Evolutionary conservation across 2,113 vertebrate species (phyloP), one percentile per base, ranked within the genome.

Genomic region (Lynx canadensis): DNA sequence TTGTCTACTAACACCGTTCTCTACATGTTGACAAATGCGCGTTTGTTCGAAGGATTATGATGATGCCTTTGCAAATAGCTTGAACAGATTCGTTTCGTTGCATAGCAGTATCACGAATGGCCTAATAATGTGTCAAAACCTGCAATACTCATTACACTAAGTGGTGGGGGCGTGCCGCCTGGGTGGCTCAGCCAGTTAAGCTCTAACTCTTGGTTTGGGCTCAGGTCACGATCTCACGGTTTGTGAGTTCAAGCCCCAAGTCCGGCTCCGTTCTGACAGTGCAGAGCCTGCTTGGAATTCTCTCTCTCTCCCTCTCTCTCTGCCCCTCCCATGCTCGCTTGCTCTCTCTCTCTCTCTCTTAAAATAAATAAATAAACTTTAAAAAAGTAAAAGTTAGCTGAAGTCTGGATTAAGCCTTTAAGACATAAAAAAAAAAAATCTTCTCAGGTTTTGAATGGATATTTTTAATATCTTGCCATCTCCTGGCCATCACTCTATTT

Each of bases 21-120:
- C 4, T 96, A 48, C 82, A 87, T 91, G 95, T 98, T 94, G 93
- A 96, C 93, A 98, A 98, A 98, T 94, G 96, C 50, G 41, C 90
- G 83, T 97, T 97, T 95, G 55, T 94, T 98, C 69, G 95, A 91
- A 98, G 78, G 71, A 94, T 97, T 97, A 95, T 36, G 96, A 91
- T 82, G 97, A 91, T 94, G 41, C 0, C 48, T 97, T 97, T 71
- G 74, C 71, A 98, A 96, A 89, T 82, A 89, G 65, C 27, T 38
- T 33, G 91, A 90, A 91, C 74, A 94, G 60, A 76, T 5, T 97
- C 18, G 63, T 55, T 55, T 57, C 9, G 0, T 96, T 84, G 69
- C 96, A 5, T 85, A 87, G 97, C 85, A 90, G 41, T 95, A 33
- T 93, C 97, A 94, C 79, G 96, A 76, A 96, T 69, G 96, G 63